A percentile compares a stretch with the other conserved stretches of the same genome.
Conservation (phyloP, 2,113 vertebrate genomes). For the Catharus minimus region DNA sequence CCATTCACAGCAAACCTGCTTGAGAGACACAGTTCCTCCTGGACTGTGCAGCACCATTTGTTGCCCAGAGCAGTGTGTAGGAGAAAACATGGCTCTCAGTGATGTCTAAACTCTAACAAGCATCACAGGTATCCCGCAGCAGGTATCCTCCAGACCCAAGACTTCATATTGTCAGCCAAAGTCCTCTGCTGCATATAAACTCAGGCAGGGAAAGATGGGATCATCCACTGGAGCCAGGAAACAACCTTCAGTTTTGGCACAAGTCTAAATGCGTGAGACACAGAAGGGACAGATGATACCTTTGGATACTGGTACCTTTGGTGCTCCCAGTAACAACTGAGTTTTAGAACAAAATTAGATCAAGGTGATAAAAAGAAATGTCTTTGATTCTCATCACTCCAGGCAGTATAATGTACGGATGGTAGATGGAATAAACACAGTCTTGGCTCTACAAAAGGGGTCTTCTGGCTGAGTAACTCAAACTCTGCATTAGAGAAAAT, state of each 20-base stretch:
- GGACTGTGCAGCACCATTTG: not conserved
- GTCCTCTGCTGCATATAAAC: not conserved
- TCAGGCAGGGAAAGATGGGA: not conserved
- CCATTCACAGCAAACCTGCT: not conserved
- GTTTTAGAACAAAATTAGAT: not conserved
- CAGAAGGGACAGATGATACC: not conserved
- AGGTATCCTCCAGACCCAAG: not conserved
- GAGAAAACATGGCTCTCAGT: not conserved
- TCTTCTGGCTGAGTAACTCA: not conserved
- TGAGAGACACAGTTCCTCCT: rapidly evolving
- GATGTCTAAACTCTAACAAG: not conserved
- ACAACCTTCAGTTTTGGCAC: not conserved
- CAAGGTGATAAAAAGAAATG: not conserved
- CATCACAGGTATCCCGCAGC: not conserved
- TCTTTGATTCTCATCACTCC: not conserved
- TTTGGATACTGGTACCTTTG: not conserved
- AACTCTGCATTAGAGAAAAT: not conserved
- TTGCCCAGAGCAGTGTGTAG: rapidly evolving
- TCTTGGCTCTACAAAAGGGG: not conserved
- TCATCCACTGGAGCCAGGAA: not conserved
- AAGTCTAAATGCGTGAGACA: not conserved
- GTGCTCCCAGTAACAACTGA: not conserved
- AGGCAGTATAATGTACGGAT: not conserved
- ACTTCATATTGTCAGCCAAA: not conserved
- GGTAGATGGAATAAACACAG: not conserved